Conservation (phyloP, 2,113 vertebrate species). For the Corythaixoides concolor region DNA sequence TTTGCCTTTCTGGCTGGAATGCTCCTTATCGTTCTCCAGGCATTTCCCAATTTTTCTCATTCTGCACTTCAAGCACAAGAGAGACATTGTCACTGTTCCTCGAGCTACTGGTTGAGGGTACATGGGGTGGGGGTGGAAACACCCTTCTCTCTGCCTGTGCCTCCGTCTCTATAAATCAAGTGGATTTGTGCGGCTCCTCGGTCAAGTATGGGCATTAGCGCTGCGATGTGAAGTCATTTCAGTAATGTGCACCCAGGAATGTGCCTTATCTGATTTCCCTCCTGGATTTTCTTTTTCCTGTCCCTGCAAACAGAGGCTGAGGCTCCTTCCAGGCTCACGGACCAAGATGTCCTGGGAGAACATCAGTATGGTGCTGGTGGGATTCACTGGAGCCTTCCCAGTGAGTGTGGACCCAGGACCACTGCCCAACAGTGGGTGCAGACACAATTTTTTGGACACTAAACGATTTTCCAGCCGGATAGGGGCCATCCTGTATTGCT, state of each 20-base stretch:
- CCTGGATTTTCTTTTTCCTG: neutral
- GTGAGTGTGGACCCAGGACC: accelerated
- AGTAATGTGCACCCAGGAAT: constrained; percentile 20
- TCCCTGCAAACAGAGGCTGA: neutral
- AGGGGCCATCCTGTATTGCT: accelerated
- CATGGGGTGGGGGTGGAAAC: neutral
- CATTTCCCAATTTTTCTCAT: neutral
- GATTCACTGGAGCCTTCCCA: neutral
- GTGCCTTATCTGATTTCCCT: constrained; percentile 41
- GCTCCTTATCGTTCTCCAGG: neutral
- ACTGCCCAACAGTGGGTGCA: accelerated
- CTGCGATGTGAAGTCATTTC: neutral
- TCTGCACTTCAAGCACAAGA: neutral
- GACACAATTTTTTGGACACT: accelerated
- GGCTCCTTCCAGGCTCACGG: neutral
- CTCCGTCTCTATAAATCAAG: constrained; percentile 26
- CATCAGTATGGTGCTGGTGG: neutral
- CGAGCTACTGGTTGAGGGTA: neutral
- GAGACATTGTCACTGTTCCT: constrained; percentile 2
- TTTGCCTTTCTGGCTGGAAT: neutral
- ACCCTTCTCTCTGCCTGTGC: neutral
- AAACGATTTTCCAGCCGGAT: neutral
- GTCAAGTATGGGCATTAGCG: constrained; percentile 34
- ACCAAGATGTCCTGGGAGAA: accelerated
- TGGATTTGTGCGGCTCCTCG: neutral